Percentiles rank a stretch among this genome's conserved stretches.
Evolutionary conservation across 2,797 vertebrate genomes (phyloP).

Genomic region (Babyrousa celebensis): DNA sequence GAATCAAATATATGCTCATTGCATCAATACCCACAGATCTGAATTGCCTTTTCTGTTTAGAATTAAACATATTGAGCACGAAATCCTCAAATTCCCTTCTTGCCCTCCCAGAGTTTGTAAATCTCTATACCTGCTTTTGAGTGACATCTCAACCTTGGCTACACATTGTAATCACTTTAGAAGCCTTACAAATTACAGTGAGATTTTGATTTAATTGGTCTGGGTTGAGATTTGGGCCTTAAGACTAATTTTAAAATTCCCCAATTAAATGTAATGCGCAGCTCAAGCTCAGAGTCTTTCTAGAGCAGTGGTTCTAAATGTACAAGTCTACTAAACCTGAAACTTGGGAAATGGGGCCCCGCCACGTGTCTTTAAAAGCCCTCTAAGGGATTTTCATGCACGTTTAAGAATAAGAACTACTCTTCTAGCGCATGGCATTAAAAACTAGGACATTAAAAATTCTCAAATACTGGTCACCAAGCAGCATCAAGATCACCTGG

Average conservation of each 20-base stretch:
- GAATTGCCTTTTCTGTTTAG: not conserved
- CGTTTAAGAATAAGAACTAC: not conserved
- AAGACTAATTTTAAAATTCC: not conserved
- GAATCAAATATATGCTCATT: not conserved
- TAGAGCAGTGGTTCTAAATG: not conserved
- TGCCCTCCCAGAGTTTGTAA: not conserved
- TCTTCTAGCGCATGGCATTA: not conserved
- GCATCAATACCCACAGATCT: not conserved
- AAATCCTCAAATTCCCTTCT: conserved; percentile 8
- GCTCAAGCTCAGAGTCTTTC: not conserved
- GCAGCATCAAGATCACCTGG: not conserved
- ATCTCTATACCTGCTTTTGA: not conserved
- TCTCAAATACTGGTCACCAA: not conserved
- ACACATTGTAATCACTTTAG: not conserved
- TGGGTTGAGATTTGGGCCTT: not conserved
- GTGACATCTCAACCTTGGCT: not conserved
- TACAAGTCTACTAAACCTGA: not conserved
- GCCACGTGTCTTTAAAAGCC: not conserved
- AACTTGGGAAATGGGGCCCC: not conserved
- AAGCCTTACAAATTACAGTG: not conserved
- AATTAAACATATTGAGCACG: not conserved
- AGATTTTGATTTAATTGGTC: conserved; percentile 20
- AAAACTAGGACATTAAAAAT: not conserved
- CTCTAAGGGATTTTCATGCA: not conserved
- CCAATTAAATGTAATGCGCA: not conserved